Percentiles rank a stretch among this genome's conserved stretches.
Evolutionary conservation across 2,113 vertebrate genomes (phyloP).

Genomic region (Columba janthina): DNA sequence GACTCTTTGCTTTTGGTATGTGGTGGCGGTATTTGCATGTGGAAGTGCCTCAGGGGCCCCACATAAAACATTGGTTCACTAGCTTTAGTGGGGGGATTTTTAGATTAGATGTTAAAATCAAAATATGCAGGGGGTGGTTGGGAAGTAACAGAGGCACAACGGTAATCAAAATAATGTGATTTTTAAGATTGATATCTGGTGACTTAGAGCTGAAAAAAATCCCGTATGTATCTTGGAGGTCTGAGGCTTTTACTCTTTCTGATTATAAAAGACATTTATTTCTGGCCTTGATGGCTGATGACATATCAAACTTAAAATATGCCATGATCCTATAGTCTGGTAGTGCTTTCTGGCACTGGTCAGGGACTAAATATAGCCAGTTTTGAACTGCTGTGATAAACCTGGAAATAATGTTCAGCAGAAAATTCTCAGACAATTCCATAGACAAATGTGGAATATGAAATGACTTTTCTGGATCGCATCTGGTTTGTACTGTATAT

Average conservation of each 20-base stretch:
- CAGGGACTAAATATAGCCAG: constrained; percentile 53
- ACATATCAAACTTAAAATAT: constrained; percentile 64
- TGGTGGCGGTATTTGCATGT: constrained; percentile 31
- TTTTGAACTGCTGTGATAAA: constrained; percentile 27
- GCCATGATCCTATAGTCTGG: constrained; percentile 54
- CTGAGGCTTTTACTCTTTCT: constrained; percentile 12
- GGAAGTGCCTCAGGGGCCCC: constrained; percentile 14
- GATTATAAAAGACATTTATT: constrained; percentile 45
- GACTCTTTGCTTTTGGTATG: background rate
- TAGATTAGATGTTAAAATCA: constrained; percentile 40
- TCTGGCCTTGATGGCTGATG: constrained; percentile 43
- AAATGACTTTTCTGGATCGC: constrained; percentile 20
- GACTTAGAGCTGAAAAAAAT: background rate
- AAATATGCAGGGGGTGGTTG: background rate
- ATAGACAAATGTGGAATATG: constrained; percentile 44
- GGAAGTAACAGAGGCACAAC: background rate
- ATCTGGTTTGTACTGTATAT: background rate
- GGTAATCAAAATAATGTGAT: background rate
- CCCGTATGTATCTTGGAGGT: background rate
- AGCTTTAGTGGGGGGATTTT: constrained; percentile 13
- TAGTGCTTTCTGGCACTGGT: constrained; percentile 56
- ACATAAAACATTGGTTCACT: constrained; percentile 30
- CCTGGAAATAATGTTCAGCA: constrained; percentile 57
- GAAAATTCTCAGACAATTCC: constrained; percentile 65
- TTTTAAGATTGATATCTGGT: background rate